Evolutionary conservation across 2,797 vertebrate species (phyloP).

Genomic region (Leuciscus waleckii): DNA sequence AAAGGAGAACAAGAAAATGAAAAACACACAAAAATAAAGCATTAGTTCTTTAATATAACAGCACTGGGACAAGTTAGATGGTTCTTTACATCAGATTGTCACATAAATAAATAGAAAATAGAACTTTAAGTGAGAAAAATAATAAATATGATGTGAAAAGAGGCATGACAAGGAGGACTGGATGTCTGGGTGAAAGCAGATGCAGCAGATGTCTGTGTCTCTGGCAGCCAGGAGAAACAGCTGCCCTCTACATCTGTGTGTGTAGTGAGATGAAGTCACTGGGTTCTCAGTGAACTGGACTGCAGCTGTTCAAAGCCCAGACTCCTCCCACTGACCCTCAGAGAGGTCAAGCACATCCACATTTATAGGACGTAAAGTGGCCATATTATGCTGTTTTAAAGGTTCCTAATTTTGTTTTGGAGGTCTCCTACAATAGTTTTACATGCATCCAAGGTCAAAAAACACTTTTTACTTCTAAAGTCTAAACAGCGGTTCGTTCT

Average conservation of each 20-base stretch:
- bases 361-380: neutral
- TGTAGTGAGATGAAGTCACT: constrained; percentile 18
- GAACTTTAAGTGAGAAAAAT: neutral
- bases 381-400: neutral
- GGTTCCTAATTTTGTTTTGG: neutral
- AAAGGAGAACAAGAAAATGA: neutral
- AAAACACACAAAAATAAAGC: neutral
- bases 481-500: neutral
- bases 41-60: neutral
- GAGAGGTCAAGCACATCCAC: neutral
- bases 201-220: constrained; percentile 52
- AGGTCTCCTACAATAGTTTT: neutral
- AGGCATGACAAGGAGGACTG: neutral
- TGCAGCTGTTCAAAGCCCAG: constrained; percentile 16
- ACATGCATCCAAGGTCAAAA: neutral
- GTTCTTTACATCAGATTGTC: neutral
- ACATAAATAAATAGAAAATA: neutral
- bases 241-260: constrained; percentile 40
- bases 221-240: constrained; percentile 40
- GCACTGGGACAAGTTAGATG: neutral
- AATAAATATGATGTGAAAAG: neutral
- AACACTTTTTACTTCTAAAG: neutral
- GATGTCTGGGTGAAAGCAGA: constrained; percentile 22
- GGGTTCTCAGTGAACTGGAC: constrained; percentile 33
- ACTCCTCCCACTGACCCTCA: constrained; percentile 6